phyloP scores from a whole-genome alignment of 2,113 vertebrate species.

The Phyllostomus discolor region DNA sequence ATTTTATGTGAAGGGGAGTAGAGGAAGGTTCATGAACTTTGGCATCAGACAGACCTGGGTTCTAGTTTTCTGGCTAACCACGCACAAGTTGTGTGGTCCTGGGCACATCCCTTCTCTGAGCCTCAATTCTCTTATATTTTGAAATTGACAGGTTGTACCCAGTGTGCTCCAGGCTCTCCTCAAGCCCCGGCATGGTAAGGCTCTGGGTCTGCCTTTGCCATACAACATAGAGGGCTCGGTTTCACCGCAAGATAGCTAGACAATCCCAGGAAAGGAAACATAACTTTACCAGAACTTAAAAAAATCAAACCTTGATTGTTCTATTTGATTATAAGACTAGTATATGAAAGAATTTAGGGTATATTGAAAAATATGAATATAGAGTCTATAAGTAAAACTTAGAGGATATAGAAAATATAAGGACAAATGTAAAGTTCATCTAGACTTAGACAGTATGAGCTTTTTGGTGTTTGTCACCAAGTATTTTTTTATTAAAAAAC shows the following conservation, averaged over 20 bases:
- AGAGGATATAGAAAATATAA: neutral
- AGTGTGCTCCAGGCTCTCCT: neutral
- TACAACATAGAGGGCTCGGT: neutral
- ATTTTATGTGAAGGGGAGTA: neutral
- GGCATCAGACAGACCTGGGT: neutral
- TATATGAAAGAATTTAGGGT: neutral
- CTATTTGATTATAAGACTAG: neutral
- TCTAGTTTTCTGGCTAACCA: neutral
- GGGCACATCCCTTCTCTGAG: neutral
- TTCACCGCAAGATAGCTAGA: neutral
- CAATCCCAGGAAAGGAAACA: neutral
- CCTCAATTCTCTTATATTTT: neutral
- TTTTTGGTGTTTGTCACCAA: neutral
- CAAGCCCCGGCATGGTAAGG: too few relatives aligned
- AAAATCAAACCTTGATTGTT: neutral
- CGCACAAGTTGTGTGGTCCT: neutral
- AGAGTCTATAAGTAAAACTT: neutral
- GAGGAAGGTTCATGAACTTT: neutral
- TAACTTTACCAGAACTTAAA: neutral
- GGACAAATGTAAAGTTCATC: neutral
- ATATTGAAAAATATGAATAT: neutral
- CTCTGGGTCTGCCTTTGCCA: neutral
- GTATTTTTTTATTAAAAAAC: neutral
- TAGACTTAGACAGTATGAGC: neutral
- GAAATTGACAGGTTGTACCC: neutral